phyloP scores from a whole-genome alignment of 2,113 vertebrate genomes.

The Megaleporinus macrocephalus region DNA sequence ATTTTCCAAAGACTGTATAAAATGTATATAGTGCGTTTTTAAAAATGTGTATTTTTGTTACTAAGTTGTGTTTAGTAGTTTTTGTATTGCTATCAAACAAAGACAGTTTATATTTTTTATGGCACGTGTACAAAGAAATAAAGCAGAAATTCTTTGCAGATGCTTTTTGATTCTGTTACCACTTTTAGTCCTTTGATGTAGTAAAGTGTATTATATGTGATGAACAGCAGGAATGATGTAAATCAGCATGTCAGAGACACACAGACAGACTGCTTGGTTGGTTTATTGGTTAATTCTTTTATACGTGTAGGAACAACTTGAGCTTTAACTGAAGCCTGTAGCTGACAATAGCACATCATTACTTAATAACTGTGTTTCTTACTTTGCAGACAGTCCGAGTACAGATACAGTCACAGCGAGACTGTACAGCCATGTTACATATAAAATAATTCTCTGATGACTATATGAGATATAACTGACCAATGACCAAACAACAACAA shows the following conservation, averaged over 20 bases:
- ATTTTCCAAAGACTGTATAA: constrained; percentile 16
- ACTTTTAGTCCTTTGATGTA: too few species aligned
- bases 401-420: not conserved
- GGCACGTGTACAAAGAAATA: not conserved
- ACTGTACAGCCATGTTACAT: not conserved
- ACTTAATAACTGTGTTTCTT: not conserved
- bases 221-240: too few species aligned
- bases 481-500: too few species aligned
- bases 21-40: constrained; percentile 10
- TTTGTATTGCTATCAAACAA: not conserved
- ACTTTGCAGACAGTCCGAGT: not conserved
- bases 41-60: constrained; percentile 39
- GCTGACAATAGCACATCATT: too few species aligned
- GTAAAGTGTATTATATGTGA: too few species aligned
- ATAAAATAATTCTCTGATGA: too few species aligned
- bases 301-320: not conserved
- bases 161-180: not conserved
- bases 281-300: too few species aligned
- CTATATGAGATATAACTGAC: too few species aligned
- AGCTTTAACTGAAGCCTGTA: not conserved
- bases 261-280: too few species aligned
- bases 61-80: constrained; percentile 30
- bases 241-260: too few species aligned
- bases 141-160: not conserved
- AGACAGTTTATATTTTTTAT: constrained; percentile 2